Percentiles rank a stretch among this genome's conserved stretches.
Conservation (phyloP, 2,888 invertebrate genomes). For the Agrotis puta region DNA sequence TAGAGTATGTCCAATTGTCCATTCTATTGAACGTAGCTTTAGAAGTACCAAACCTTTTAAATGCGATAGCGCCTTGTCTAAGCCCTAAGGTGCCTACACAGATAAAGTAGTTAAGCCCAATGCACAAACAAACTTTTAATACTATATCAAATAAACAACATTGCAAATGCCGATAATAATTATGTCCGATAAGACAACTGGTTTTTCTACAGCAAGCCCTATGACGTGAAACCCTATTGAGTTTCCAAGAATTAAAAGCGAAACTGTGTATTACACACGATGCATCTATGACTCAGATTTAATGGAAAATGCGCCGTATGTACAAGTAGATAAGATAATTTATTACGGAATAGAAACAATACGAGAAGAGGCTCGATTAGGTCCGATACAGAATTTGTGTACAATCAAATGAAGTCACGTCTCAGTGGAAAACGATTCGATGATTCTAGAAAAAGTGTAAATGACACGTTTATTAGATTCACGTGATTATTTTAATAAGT, state of each 20-base stretch:
- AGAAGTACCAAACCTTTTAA: no score
- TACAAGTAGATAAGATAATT: slow-evolving; percentile 32
- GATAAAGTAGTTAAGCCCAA: neutral
- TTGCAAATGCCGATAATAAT: slow-evolving; percentile 1
- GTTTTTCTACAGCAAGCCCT: slow-evolving; percentile 27
- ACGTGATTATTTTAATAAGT: slow-evolving; percentile 27
- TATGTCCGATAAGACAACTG: slow-evolving; percentile 18
- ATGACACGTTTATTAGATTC: slow-evolving; percentile 10
- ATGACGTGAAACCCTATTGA: slow-evolving; percentile 36
- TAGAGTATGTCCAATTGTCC: no score
- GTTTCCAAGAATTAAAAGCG: slow-evolving; percentile 49
- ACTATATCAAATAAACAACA: slow-evolving; percentile 10
- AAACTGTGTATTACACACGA: slow-evolving; percentile 32
- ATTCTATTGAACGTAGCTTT: no score
- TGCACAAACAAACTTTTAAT: neutral
- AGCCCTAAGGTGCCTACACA: neutral
- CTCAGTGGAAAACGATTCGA: slow-evolving; percentile 29
- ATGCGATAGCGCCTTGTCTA: no score
- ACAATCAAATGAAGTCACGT: slow-evolving; percentile 34
- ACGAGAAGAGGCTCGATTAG: slow-evolving; percentile 24
- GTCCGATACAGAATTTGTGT: slow-evolving; percentile 24
- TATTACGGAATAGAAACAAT: slow-evolving; percentile 28
- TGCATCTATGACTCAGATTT: slow-evolving; percentile 42
- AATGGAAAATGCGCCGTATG: slow-evolving; percentile 42
- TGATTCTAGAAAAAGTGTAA: slow-evolving; percentile 42